phyloP scores from a whole-genome alignment of 2,797 vertebrate species.

The Acanthornis magna region DNA sequence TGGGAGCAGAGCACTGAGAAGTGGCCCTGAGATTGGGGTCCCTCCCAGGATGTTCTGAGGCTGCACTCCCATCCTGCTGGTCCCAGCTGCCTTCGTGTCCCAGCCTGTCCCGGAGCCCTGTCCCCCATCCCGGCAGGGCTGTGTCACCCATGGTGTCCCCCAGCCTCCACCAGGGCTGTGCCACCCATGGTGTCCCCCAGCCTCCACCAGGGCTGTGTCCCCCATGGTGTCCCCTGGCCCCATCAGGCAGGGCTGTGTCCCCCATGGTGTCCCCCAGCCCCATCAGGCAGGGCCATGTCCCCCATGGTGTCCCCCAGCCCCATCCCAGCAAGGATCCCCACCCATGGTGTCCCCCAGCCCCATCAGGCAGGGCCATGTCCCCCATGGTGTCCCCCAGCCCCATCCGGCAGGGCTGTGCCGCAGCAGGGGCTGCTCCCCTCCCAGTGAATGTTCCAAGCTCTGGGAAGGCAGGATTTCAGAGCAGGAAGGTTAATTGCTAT shows the following conservation, averaged over 20 bases:
- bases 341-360: not conserved
- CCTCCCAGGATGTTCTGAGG: fast-evolving
- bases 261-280: not conserved
- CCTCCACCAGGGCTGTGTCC: not conserved
- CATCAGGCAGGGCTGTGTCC: not conserved
- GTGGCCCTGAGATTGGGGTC: not conserved
- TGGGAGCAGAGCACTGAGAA: not conserved
- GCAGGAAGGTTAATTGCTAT: slow-evolving; percentile 13
- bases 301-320: too few species aligned
- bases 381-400: too few species aligned
- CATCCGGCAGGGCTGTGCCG: not conserved
- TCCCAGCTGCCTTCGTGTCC: not conserved
- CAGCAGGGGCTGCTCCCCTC: not conserved
- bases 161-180: not conserved
- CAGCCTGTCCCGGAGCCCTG: not conserved
- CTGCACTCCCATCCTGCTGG: fast-evolving
- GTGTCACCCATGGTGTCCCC: not conserved
- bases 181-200: too few species aligned
- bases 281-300: not conserved
- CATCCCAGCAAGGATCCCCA: not conserved
- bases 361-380: not conserved
- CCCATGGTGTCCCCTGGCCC: too few species aligned
- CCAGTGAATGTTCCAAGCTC: not conserved
- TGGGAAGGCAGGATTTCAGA: not conserved
- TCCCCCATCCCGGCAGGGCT: not conserved